Percentiles rank a stretch among this genome's conserved stretches.
phyloP scores from a whole-genome alignment of 2,888 invertebrate species.

The Thecophora atra region DNA sequence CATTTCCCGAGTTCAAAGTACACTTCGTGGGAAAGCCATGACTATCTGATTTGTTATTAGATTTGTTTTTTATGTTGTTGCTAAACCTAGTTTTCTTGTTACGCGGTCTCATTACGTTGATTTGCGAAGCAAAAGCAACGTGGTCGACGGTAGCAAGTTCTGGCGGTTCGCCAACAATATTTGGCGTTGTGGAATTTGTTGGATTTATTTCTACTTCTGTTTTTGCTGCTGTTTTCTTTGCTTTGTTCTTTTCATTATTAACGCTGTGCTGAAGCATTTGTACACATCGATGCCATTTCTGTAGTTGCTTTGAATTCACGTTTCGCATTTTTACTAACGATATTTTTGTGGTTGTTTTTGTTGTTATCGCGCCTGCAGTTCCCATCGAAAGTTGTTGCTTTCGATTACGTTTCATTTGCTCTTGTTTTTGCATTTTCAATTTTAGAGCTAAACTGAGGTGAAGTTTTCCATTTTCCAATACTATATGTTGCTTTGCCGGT shows the following conservation, averaged over 20 bases:
- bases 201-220: neutral
- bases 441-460: neutral
- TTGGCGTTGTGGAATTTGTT: constrained; percentile 4
- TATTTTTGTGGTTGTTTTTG: neutral
- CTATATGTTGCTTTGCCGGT: neutral
- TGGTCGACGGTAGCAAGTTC: neutral
- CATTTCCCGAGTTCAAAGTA: neutral
- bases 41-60: no score
- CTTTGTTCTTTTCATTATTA: neutral
- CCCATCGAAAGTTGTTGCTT: no score
- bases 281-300: neutral
- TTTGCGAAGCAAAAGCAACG: neutral
- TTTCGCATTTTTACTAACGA: neutral
- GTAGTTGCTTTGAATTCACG: neutral
- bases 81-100: neutral
- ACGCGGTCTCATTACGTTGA: neutral
- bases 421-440: neutral
- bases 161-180: neutral
- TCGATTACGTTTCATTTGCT: neutral
- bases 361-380: constrained; percentile 31
- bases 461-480: neutral
- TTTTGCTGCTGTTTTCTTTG: neutral
- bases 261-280: neutral
- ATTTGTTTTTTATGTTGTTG: neutral
- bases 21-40: no score